These are phyloP conservation scores for Toxotes lorentzi DNA, from an alignment of 2,797 vertebrate genomes.

Conservation along the genomic window DNA sequence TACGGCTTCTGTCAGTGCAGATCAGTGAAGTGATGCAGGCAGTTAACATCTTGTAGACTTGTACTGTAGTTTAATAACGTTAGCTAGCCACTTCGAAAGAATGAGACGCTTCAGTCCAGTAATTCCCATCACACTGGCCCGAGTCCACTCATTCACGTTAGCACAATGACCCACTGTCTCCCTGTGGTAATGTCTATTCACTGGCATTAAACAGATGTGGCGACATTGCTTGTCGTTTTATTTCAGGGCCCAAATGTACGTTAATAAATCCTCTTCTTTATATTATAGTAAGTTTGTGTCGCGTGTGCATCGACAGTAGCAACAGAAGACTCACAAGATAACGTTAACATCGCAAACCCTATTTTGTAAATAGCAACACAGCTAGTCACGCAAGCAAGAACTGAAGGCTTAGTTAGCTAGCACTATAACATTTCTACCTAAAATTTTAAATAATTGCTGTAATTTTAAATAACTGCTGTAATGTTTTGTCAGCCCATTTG, in stretches of 20 bases:
- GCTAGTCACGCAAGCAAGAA: conserved; percentile 61
- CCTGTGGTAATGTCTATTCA: conserved; percentile 52
- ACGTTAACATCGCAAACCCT: conserved; percentile 8
- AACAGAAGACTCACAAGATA: neutral
- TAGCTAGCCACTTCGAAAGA: conserved; percentile 33
- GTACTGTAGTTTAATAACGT: conserved; percentile 37
- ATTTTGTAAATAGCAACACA: conserved; percentile 49
- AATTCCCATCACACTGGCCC: conserved; percentile 67
- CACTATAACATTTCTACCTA: neutral
- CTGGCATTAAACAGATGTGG: conserved; percentile 51
- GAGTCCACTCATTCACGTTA: conserved; percentile 76
- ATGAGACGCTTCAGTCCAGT: conserved; percentile 55
- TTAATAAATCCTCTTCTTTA: rapidly evolving
- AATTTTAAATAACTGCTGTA: rapidly evolving
- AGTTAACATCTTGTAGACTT: conserved; percentile 24
- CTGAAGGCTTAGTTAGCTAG: conserved; percentile 49
- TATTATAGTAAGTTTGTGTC: neutral
- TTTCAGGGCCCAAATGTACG: rapidly evolving
- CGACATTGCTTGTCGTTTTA: conserved; percentile 20
- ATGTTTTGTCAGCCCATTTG: rapidly evolving
- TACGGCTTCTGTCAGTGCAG: conserved; percentile 30
- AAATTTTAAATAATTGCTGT: neutral
- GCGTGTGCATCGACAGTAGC: rapidly evolving
- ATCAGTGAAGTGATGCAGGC: conserved; percentile 43
- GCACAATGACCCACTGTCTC: conserved; percentile 80